A percentile compares a stretch with the other conserved stretches of the same genome.
These are phyloP conservation scores for Gadopsis bispinosus DNA, from an alignment of 2,797 vertebrate genomes.

Conservation along the genomic window DNA sequence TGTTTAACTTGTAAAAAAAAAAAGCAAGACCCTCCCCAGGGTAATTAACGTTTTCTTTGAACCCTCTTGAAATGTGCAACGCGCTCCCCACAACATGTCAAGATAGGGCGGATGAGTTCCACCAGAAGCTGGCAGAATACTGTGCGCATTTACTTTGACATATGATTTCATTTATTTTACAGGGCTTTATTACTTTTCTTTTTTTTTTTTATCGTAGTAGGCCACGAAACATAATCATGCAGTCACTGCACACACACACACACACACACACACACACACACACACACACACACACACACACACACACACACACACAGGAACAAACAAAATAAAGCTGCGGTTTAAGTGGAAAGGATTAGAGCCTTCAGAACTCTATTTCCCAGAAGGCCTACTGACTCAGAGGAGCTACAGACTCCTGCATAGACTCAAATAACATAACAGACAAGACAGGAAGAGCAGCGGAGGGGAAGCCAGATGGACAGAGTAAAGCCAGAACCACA, in stretches of 20 bases:
- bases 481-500: constrained; percentile 32
- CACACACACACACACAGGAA: constrained; percentile 18
- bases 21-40: too few relatives aligned
- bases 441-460: constrained; percentile 37
- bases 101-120: constrained; percentile 32
- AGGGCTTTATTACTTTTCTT: constrained; percentile 44
- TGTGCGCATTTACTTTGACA: constrained; percentile 39
- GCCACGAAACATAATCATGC: constrained; percentile 40
- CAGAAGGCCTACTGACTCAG: constrained; percentile 57
- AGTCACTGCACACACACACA: neutral
- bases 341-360: constrained; percentile 47
- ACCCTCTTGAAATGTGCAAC: neutral
- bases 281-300: constrained; percentile 15
- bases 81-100: neutral
- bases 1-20: too few relatives aligned
- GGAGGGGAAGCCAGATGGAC: constrained; percentile 35
- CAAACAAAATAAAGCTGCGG: constrained; percentile 39
- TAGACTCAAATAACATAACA: constrained; percentile 59
- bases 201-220: constrained; percentile 20
- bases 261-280: constrained; percentile 20
- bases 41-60: neutral
- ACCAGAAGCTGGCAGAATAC: constrained; percentile 24
- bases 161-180: constrained; percentile 43
- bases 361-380: constrained; percentile 57
- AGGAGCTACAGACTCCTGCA: constrained; percentile 37